A percentile compares a stretch with the other conserved stretches of the same genome.
Conservation (phyloP, 1,140 invertebrate genomes). For the Drosophila virilis region DNA sequence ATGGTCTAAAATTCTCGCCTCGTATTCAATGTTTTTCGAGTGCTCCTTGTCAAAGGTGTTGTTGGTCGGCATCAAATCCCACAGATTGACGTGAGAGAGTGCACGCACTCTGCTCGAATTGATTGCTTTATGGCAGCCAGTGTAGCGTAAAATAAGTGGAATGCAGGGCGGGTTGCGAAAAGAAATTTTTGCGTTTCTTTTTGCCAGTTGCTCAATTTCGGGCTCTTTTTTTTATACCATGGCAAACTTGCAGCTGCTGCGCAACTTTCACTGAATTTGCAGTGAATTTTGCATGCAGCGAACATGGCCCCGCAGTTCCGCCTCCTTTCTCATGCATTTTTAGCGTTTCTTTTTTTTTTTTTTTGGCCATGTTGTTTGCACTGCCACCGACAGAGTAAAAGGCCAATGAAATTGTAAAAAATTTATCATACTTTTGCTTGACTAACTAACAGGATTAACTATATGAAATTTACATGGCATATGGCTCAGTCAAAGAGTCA, state of each 20-base stretch:
- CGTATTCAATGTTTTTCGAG: constrained; percentile 3
- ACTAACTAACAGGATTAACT: constrained; percentile 67
- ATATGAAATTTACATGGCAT: constrained; percentile 71
- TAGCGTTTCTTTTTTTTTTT: constrained; percentile 24
- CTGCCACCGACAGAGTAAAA: constrained; percentile 5
- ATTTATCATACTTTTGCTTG: constrained; percentile 59
- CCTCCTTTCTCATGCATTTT: constrained; percentile 43
- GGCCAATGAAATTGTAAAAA: constrained; percentile 68
- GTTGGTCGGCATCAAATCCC: constrained; percentile 53
- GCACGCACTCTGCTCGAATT: constrained; percentile 48
- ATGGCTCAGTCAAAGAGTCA: constrained; percentile 14
- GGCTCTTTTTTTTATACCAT: constrained; percentile 25
- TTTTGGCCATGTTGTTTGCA: constrained; percentile 43
- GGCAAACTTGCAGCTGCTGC: constrained; percentile 23
- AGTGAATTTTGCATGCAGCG: constrained; percentile 28
- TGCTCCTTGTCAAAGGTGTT: constrained; percentile 73
- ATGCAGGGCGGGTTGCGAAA: constrained; percentile 62
- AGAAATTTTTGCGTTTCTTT: constrained; percentile 58
- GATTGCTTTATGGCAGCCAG: constrained; percentile 74
- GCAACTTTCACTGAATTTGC: constrained; percentile 46
- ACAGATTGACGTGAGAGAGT: constrained; percentile 34
- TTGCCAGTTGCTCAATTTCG: constrained; percentile 59
- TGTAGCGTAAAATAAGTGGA: constrained; percentile 64
- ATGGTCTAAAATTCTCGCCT: constrained; percentile 50
- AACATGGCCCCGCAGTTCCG: constrained; percentile 5